Evolutionary conservation across 2,797 vertebrate species (phyloP).

Genomic region (Esox masquinongy): DNA sequence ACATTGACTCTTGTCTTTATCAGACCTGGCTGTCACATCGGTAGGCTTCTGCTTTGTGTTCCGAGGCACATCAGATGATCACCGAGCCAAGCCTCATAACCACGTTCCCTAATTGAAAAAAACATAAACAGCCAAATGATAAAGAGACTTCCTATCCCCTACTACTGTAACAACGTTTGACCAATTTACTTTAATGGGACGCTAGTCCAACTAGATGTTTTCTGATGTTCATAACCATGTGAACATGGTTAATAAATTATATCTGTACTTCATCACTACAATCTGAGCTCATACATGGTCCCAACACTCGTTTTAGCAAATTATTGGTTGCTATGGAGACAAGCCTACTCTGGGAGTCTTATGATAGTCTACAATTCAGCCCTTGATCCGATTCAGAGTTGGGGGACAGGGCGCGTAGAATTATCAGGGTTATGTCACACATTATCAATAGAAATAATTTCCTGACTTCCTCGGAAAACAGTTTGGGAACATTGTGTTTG

Average conservation of each 20-base stretch:
- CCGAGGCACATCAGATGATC: background rate
- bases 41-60: background rate
- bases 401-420: background rate
- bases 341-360: background rate
- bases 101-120: constrained; percentile 4
- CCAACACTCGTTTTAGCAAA: background rate
- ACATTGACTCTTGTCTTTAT: background rate
- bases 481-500: background rate
- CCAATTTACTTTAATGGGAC: background rate
- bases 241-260: background rate
- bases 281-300: background rate
- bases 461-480: background rate
- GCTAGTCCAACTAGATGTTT: background rate
- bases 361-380: background rate
- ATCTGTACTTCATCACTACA: constrained; percentile 3
- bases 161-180: background rate
- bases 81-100: background rate
- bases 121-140: background rate
- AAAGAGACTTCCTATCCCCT: background rate
- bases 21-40: background rate
- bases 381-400: background rate
- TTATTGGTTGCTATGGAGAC: constrained; percentile 18
- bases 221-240: background rate
- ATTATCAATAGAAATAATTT: background rate
- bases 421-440: background rate